Evolutionary conservation across 2,797 vertebrate genomes (phyloP), one percentile per base, ranked within the genome.

Genomic region (Pipistrellus pipistrellus): DNA sequence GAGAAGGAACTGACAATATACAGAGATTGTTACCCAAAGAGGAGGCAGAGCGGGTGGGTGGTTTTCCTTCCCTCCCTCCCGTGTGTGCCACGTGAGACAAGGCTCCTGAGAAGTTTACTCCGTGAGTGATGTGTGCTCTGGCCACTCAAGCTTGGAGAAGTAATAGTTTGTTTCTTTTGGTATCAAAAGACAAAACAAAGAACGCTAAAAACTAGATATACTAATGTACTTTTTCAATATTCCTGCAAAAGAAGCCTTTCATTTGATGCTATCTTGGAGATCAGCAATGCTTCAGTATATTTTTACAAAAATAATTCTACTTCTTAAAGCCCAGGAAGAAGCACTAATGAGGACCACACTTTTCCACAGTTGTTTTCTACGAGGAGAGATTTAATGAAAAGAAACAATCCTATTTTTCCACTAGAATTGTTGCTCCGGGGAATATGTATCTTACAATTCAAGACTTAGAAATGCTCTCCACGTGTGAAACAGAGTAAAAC

Each of bases 401-500:
- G 48, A 96, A 30, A 69, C 35, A 96, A 87, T 13, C 41, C 8
- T 71, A 77, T 92, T 95, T 78, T 78, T 66, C 69, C 73, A 93
- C 77, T 90, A 93, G 82, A 96, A 96, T 77, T 88, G 53, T 44
- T 89, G 59, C 64, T 57, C 18, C 23, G 93, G 78, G 62, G 46
- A 95, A 94, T 88, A 90, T 0, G 3, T 15, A 83, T 55, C 84
- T 93, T 94, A 94, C 91, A 76, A 53, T 96, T 82, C 59, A 81
- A 97, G 78, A 7, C 78, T 57, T 95, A 93, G 53, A 77, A 73
- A 44, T 75, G 81, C 94, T 97, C 96, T 96, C 93, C 75, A 95
- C 71, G 27, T 96, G 80, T 55, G 62, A 87, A 75, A 94, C 4
- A 85, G 92, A 98, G 95, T 92, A 96, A 96, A 97, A 94, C 66